A percentile compares a stretch with the other conserved stretches of the same genome.
Conservation (phyloP, 2,113 vertebrate genomes). For the Forbesichthys agassizii region DNA sequence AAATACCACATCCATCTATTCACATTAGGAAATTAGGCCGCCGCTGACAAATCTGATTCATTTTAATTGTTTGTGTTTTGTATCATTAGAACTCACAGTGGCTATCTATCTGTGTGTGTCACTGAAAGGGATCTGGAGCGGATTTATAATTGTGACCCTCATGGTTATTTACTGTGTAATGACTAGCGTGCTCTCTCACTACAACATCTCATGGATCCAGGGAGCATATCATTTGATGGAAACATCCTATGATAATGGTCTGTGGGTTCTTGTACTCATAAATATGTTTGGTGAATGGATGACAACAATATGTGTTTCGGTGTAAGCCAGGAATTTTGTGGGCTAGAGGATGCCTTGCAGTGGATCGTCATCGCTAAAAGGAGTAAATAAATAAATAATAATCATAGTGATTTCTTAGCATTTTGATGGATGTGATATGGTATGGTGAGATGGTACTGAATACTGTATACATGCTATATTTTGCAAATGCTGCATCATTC, state of each 20-base stretch:
- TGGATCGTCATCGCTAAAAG: too few species aligned
- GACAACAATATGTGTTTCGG: constrained; percentile 25
- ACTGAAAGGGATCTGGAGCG: constrained; percentile 17
- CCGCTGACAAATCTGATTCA: constrained; percentile 1
- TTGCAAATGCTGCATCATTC: too few species aligned
- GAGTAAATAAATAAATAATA: too few species aligned
- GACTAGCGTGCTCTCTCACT: constrained; percentile 10
- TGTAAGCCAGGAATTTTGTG: too few species aligned
- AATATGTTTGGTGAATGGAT: constrained; percentile 44
- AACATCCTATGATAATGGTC: constrained; percentile 44
- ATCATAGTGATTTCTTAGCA: too few species aligned
- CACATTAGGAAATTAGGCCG: constrained; percentile 27
- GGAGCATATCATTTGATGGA: constrained; percentile 52
- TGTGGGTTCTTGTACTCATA: constrained; percentile 44
- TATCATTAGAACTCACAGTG: constrained; percentile 29
- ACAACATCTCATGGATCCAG: constrained; percentile 8
- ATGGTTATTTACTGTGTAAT: constrained; percentile 21
- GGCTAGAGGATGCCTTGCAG: too few species aligned
- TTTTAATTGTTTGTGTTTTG: constrained; percentile 52
- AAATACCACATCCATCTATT: constrained; percentile 45
- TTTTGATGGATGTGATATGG: too few species aligned
- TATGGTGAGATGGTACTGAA: too few species aligned
- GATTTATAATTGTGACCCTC: constrained; percentile 8
- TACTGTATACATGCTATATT: too few species aligned
- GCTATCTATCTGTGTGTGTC: constrained; percentile 2